These are phyloP conservation scores for Merluccius polli DNA, from an alignment of 2,797 vertebrate species.

Conservation along the genomic window DNA sequence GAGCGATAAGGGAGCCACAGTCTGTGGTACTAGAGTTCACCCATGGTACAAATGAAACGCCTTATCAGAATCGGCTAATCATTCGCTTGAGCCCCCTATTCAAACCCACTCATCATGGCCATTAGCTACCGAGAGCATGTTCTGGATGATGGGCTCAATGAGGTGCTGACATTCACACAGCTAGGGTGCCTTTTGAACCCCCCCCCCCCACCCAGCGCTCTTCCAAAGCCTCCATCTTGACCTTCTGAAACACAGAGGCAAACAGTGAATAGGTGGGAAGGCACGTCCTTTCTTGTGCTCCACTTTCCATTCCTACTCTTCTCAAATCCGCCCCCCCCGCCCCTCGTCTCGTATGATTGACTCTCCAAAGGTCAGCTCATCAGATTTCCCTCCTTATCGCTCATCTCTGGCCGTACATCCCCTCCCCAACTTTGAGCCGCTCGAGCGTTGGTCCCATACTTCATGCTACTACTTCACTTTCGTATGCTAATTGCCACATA, in stretches of 20 bases:
- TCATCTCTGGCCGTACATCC: background rate
- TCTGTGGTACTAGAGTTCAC: background rate
- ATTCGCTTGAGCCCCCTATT: background rate
- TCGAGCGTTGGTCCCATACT: background rate
- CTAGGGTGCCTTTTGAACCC: slow-evolving; percentile 35
- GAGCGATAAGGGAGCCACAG: background rate
- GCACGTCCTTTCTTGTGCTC: background rate
- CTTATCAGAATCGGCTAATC: background rate
- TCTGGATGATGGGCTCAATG: background rate
- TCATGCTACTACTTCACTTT: background rate
- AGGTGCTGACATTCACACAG: slow-evolving; percentile 40
- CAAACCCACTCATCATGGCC: background rate
- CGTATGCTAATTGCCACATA: background rate
- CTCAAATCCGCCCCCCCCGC: background rate
- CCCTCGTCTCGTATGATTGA: background rate
- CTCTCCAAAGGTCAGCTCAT: background rate
- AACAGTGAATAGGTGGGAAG: background rate
- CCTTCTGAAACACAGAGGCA: background rate
- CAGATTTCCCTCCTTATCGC: background rate
- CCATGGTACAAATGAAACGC: background rate
- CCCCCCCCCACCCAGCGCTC: background rate
- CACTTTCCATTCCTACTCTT: background rate
- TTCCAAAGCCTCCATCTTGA: slow-evolving; percentile 3
- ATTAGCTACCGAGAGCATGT: background rate
- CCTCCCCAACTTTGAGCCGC: background rate